A percentile compares a stretch with the other conserved stretches of the same genome.
Conservation (phyloP, 2,888 invertebrate species). For the Agriotes lineatus region DNA sequence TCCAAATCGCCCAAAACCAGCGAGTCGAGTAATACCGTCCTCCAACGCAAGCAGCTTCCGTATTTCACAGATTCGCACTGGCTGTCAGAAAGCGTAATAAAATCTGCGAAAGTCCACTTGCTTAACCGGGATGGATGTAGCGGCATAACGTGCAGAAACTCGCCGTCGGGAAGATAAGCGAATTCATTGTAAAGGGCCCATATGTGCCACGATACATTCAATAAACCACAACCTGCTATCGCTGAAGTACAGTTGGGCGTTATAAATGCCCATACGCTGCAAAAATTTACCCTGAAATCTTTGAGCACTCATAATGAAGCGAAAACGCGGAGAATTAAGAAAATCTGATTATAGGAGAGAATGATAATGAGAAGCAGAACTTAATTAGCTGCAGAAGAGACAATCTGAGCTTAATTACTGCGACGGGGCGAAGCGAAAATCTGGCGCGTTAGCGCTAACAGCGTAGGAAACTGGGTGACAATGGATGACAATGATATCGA, state of each 20-base stretch:
- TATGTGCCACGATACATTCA: constrained; percentile 25
- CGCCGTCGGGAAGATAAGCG: not conserved
- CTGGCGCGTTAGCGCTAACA: constrained; percentile 12
- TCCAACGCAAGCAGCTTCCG: too few species aligned
- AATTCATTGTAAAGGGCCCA: constrained; percentile 15
- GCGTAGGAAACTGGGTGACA: constrained; percentile 31
- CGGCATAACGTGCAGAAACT: not conserved
- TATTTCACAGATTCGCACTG: too few species aligned
- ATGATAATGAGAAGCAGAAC: too few species aligned
- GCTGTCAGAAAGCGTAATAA: too few species aligned
- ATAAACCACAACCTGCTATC: constrained; percentile 37
- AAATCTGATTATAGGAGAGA: not conserved
- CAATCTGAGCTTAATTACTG: not conserved
- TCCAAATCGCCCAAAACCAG: too few species aligned
- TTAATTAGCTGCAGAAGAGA: too few species aligned
- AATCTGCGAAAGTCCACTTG: not conserved
- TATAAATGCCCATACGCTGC: not conserved
- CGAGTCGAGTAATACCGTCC: too few species aligned
- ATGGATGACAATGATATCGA: constrained; percentile 22
- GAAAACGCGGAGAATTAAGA: not conserved
- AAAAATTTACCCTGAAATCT: constrained; percentile 4
- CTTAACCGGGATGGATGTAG: not conserved
- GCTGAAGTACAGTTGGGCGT: constrained; percentile 21
- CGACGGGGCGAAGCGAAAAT: not conserved
- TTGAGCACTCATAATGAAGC: too few species aligned